A percentile compares a stretch with the other conserved stretches of the same genome.
These are phyloP conservation scores for Nezara viridula DNA, from an alignment of 2,888 invertebrate species.

Conservation along the genomic window DNA sequence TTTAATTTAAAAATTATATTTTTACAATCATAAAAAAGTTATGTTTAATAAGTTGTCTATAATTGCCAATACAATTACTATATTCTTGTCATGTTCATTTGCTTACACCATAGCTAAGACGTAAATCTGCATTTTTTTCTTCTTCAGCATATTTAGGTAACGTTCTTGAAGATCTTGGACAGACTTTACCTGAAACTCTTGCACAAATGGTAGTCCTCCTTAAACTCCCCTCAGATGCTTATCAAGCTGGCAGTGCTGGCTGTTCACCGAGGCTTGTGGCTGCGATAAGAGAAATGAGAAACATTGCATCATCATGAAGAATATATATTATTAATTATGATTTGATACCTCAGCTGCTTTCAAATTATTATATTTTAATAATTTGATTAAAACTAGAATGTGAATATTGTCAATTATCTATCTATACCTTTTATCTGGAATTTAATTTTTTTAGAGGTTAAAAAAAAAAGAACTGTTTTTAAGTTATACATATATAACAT, in stretches of 20 bases:
- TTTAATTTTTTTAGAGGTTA: no score
- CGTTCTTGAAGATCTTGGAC: constrained; percentile 85
- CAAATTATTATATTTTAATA: background rate
- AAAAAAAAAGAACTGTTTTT: no score
- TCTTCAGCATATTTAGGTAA: constrained; percentile 82
- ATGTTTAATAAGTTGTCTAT: no score
- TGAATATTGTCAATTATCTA: no score
- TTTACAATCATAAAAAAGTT: no score
- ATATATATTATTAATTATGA: background rate
- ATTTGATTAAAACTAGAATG: background rate
- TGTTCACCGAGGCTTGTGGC: constrained; percentile 81
- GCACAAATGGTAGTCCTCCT: constrained; percentile 78
- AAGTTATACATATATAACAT: no score
- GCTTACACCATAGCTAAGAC: background rate
- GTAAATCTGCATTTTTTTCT: background rate
- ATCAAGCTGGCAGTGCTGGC: constrained; percentile 76
- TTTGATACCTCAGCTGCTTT: background rate
- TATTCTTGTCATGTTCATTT: background rate
- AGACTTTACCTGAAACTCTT: constrained; percentile 78
- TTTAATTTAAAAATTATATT: no score
- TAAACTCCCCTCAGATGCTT: constrained; percentile 78
- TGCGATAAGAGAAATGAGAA: constrained; percentile 83
- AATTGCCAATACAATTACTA: no score
- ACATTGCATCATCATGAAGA: constrained; percentile 73
- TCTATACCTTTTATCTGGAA: no score